These are phyloP conservation scores for Steatocranus sp. DNA, from an alignment of 2,797 vertebrate genomes.

Conservation along the genomic window DNA sequence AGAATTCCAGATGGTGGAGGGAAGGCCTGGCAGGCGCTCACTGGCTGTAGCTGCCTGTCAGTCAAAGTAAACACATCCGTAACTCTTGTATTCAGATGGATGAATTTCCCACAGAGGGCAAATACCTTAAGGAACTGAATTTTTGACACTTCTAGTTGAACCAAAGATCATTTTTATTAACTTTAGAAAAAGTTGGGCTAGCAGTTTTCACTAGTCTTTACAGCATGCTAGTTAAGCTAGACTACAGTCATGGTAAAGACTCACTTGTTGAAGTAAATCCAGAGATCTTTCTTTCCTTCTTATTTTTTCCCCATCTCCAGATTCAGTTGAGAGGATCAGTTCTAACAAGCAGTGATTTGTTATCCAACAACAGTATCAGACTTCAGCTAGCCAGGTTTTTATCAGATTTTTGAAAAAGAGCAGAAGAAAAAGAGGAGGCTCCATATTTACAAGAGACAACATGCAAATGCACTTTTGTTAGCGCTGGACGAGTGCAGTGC, in stretches of 20 bases:
- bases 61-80: not conserved
- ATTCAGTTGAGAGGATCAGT: not conserved
- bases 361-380: not conserved
- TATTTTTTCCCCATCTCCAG: not conserved
- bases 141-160: not conserved
- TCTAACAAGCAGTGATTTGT: not conserved
- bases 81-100: not conserved
- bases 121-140: not conserved
- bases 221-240: not conserved
- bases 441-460: not conserved
- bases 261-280: not conserved
- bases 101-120: not conserved
- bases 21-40: not conserved
- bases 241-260: not conserved
- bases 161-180: accelerated
- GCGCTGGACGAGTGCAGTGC: not conserved
- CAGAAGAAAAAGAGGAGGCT: not conserved
- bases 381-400: not conserved
- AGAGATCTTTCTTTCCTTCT: not conserved
- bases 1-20: not conserved
- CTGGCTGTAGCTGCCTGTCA: not conserved
- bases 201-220: not conserved
- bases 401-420: accelerated
- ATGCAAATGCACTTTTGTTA: not conserved
- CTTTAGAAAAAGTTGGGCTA: no score